Base-by-base conservation (phyloP, 2,888 invertebrate species). In the Harpalus rufipes region DNA sequence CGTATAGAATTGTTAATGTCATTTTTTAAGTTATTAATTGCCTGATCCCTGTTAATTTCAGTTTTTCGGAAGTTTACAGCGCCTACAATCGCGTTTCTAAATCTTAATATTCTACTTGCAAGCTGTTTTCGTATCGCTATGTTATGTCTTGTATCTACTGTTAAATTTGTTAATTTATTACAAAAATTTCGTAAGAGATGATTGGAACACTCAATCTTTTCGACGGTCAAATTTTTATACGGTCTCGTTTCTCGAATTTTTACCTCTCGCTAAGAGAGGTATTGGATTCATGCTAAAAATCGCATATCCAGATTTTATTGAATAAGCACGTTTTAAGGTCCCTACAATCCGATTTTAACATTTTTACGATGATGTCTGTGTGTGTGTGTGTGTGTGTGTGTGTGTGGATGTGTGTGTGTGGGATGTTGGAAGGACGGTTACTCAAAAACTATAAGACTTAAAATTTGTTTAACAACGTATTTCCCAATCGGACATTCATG, bases 171-270 rank as follows among this genome's bases (percentile, higher is more conserved):
- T 56, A 86, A 59, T 63, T 86, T 86, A 59, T 78, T 86, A 41
- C 86, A 85, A 79, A 61, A 86, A 74, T 86, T 86, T 7, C 86
- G 16, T 7, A 86, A 25, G 7, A 86, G 63, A 81, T 86, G 86
- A 76, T 84, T 86, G 1, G 83, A 32, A 32, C 86, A 86, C 39
- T 86, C 85, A 44, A 86, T 79, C 84, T 86, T 86, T 79, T 86
- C 85, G 2, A 86, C 84, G 4, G 86, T 85, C 74, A 85, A 59
- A 81, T 85, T 74, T 12, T 76, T 32, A 72, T 88, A 87, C 14
- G 86, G 87, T 68, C 85, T 68, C 5, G 85, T 68, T 84, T 86
- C 85, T 16, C 86, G 7, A 12, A 85, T 86, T 85, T 81, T 86
- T 56, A n/a, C n/a, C n/a, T n/a, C n/a, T n/a, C n/a, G n/a, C n/a